A percentile compares a stretch with the other conserved stretches of the same genome.
phyloP scores from a whole-genome alignment of 2,113 vertebrate species.

The Thymallus thymallus region DNA sequence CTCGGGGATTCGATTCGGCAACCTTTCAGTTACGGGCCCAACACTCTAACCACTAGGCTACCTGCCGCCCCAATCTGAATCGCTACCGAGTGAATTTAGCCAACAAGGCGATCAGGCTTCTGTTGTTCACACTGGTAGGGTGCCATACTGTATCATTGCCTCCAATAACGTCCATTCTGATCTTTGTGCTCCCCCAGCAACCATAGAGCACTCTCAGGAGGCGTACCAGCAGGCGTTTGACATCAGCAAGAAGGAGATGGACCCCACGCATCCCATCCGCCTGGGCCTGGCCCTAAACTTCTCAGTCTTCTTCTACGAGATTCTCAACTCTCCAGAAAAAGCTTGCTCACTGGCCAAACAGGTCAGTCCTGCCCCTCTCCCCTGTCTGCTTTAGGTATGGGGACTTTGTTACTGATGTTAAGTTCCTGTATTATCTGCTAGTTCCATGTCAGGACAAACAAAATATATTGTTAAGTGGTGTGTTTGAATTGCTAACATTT shows the following conservation, averaged over 20 bases:
- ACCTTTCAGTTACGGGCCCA: too few species aligned
- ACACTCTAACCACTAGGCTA: too few species aligned
- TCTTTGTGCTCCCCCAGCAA: conserved; percentile 63
- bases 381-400: background rate
- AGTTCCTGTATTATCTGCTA: too few species aligned
- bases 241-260: conserved; percentile 88
- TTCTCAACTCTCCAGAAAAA: conserved; percentile 89
- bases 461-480: too few species aligned
- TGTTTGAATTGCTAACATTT: too few species aligned
- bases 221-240: conserved; percentile 89
- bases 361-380: conserved; percentile 63
- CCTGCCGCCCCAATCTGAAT: too few species aligned
- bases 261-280: conserved; percentile 94
- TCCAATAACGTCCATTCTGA: background rate
- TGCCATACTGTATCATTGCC: background rate
- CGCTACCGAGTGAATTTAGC: too few species aligned
- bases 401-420: too few species aligned
- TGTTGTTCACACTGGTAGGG: background rate
- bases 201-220: conserved; percentile 85
- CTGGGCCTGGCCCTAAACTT: conserved; percentile 97
- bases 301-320: conserved; percentile 99
- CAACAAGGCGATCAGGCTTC: background rate
- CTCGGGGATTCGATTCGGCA: too few species aligned
- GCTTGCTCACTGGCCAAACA: conserved; percentile 92
- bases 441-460: too few species aligned